Percentiles rank a stretch among this genome's conserved stretches.
Conservation (phyloP, 2,797 vertebrate genomes). For the Hemibagrus guttatus region DNA sequence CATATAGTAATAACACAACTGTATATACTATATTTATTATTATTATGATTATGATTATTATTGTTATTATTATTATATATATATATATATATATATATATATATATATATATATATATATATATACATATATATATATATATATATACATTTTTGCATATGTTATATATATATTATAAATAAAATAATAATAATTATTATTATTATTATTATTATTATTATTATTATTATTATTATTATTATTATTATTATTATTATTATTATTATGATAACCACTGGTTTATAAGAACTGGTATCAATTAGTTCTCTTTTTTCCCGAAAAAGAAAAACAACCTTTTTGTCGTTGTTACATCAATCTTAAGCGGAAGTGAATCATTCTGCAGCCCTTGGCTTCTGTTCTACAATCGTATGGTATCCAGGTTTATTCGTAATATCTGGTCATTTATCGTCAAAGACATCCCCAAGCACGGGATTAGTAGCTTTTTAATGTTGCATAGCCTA, state of each 20-base stretch:
- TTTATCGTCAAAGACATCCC: constrained; percentile 25
- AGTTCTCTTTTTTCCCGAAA: background rate
- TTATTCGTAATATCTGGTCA: constrained; percentile 32
- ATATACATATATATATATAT: too few relatives aligned
- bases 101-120: too few relatives aligned
- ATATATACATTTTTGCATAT: too few relatives aligned
- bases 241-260: too few relatives aligned
- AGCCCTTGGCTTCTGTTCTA: background rate
- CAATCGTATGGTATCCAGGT: constrained; percentile 23
- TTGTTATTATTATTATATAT: too few relatives aligned
- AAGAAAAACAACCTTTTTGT: background rate
- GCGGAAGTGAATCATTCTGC: constrained; percentile 10
- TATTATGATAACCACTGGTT: background rate
- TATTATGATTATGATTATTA: too few relatives aligned
- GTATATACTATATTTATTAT: background rate
- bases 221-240: too few relatives aligned
- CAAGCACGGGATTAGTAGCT: constrained; percentile 7
- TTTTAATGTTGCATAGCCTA: background rate
- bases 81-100: too few relatives aligned
- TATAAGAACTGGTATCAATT: background rate
- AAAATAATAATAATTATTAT: too few relatives aligned
- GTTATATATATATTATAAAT: too few relatives aligned
- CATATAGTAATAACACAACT: background rate
- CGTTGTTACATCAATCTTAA: background rate
- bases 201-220: too few relatives aligned